A percentile compares a stretch with the other conserved stretches of the same genome.
These are phyloP conservation scores for Hirtodrosophila histrioides DNA, from an alignment of 2,888 invertebrate genomes.

Conservation along the genomic window DNA sequence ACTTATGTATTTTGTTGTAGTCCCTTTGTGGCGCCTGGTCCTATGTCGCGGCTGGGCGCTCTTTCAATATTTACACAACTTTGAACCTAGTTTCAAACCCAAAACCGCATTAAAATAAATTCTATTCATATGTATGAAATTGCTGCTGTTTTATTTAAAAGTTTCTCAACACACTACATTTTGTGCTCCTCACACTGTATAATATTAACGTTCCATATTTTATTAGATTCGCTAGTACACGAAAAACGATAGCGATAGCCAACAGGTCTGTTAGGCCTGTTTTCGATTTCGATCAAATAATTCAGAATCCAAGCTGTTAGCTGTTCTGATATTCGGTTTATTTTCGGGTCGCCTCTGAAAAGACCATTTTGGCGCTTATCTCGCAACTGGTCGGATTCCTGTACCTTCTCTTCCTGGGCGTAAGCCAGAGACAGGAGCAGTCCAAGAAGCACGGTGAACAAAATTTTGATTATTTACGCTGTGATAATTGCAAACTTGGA, in stretches of 20 bases:
- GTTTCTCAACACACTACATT: background rate
- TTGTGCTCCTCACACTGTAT: too few species aligned
- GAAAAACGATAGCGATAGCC: too few species aligned
- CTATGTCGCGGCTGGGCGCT: constrained; percentile 9
- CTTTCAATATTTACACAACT: constrained; percentile 42
- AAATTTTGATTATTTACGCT: constrained; percentile 31
- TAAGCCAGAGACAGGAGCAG: constrained; percentile 46
- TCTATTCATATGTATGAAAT: constrained; percentile 55
- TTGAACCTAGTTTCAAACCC: constrained; percentile 55
- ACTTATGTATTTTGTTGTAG: constrained; percentile 43
- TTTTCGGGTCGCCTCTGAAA: constrained; percentile 4
- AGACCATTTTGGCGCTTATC: constrained; percentile 49
- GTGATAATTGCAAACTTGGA: constrained; percentile 27
- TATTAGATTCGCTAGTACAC: too few species aligned
- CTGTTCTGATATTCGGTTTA: too few species aligned
- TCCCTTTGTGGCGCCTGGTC: constrained; percentile 8
- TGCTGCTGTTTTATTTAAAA: constrained; percentile 4
- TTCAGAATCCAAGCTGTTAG: too few species aligned
- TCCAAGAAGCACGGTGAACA: constrained; percentile 46
- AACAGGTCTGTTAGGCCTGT: too few species aligned
- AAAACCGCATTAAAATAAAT: constrained; percentile 65
- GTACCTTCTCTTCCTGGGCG: constrained; percentile 31
- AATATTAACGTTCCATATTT: too few species aligned
- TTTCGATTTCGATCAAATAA: too few species aligned
- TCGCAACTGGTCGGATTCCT: constrained; percentile 34